phyloP scores from a whole-genome alignment of 2,113 vertebrate species.

The Perognathus longimembris region DNA sequence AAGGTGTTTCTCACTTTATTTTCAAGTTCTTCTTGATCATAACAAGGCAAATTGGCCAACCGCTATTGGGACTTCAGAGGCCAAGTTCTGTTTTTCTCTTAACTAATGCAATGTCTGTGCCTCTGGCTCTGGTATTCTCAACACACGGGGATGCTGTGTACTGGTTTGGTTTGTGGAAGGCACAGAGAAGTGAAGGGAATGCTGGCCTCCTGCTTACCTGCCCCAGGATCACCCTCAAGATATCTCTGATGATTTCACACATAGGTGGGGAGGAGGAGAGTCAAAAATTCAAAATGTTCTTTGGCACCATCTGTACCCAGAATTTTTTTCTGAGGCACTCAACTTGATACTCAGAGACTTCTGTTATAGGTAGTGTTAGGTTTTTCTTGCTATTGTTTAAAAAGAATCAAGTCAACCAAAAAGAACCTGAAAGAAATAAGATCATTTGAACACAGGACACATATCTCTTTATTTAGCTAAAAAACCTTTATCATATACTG shows the following conservation, averaged over 20 bases:
- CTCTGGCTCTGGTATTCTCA: neutral
- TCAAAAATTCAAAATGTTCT: neutral
- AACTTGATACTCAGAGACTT: neutral
- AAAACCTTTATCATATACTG: neutral
- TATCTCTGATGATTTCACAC: rapidly evolving
- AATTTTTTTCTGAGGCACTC: neutral
- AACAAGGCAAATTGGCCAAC: neutral
- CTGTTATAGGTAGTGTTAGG: neutral
- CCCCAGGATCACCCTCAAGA: too few species aligned
- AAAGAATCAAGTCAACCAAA: constrained; percentile 13
- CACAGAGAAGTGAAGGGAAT: neutral
- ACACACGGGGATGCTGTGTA: neutral
- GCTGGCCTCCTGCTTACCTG: neutral
- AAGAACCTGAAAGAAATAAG: neutral
- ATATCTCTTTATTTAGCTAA: neutral
- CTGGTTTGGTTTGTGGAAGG: neutral
- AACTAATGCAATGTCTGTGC: constrained; percentile 30
- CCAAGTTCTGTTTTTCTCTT: constrained; percentile 56
- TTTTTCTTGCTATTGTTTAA: neutral
- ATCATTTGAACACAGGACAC: neutral
- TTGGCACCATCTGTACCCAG: neutral
- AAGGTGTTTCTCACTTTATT: constrained; percentile 40
- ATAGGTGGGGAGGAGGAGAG: neutral
- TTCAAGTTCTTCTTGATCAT: constrained; percentile 28
- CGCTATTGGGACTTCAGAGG: constrained; percentile 52